Evolutionary conservation across 2,888 invertebrate species (phyloP).

Genomic region (Dolichomitus sp.): DNA sequence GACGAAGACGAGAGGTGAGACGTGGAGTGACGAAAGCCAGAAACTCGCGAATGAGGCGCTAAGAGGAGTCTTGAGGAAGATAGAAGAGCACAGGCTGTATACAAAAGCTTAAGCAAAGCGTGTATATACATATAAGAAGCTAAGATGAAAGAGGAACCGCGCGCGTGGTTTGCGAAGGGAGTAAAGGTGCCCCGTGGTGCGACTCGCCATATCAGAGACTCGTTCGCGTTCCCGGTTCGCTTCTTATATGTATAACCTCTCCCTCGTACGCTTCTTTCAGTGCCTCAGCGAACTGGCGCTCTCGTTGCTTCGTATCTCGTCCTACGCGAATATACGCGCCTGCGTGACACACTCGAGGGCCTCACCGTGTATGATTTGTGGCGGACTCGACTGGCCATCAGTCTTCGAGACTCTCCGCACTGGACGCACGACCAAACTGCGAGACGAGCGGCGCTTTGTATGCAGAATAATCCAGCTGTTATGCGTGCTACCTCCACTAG

Average conservation of each 20-base stretch:
- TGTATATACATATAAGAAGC: constrained; percentile 25
- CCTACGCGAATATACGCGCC: constrained; percentile 58
- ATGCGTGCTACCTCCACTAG: constrained; percentile 1
- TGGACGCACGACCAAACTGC: constrained; percentile 21
- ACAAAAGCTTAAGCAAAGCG: constrained; percentile 16
- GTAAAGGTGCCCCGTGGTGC: constrained; percentile 58
- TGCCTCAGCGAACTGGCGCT: neutral
- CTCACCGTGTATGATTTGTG: constrained; percentile 63
- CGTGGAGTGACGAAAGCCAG: constrained; percentile 53
- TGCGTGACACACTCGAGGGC: constrained; percentile 17
- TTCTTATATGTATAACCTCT: constrained; percentile 21
- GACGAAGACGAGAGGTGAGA: constrained; percentile 16
- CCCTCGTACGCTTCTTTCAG: constrained; percentile 39
- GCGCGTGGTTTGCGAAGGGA: constrained; percentile 40
- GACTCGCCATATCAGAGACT: constrained; percentile 49
- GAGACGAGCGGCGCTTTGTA: constrained; percentile 70
- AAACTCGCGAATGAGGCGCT: constrained; percentile 56
- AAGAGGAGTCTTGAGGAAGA: constrained; percentile 47
- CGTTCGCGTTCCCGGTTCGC: constrained; percentile 38
- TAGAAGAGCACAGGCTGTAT: constrained; percentile 12
- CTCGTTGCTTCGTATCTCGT: constrained; percentile 49
- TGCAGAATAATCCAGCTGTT: constrained; percentile 67
- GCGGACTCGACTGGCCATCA: constrained; percentile 49
- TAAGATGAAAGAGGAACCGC: constrained; percentile 65
- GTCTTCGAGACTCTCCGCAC: constrained; percentile 40